These are phyloP conservation scores for Drosophila eugracilis DNA, from an alignment of 1,140 invertebrate genomes.

Conservation along the genomic window DNA sequence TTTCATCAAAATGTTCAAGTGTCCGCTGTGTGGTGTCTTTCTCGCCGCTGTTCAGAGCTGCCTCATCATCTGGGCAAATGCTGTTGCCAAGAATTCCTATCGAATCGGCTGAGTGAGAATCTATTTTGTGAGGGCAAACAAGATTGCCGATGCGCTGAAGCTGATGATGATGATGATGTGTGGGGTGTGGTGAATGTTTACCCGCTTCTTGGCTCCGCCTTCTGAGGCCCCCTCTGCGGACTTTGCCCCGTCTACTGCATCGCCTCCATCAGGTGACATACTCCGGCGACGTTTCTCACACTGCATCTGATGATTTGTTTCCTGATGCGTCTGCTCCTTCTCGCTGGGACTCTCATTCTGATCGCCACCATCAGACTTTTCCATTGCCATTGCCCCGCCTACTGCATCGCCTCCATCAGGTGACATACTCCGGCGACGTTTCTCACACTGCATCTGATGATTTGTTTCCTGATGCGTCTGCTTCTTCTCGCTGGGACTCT, in stretches of 20 bases:
- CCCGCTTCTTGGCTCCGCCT: constrained; percentile 52
- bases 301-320: not conserved
- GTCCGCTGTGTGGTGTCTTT: constrained; percentile 1
- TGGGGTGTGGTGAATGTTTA: constrained; percentile 52
- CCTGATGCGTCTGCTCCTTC: constrained; percentile 11
- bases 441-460: constrained; percentile 3
- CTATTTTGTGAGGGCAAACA: constrained; percentile 18
- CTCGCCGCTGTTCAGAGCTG: constrained; percentile 4
- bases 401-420: not conserved
- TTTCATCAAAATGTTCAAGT: constrained; percentile 5
- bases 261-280: constrained; percentile 1
- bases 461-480: not conserved
- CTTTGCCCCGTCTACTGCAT: constrained; percentile 3
- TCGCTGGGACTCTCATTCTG: constrained; percentile 21
- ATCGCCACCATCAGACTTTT: constrained; percentile 51
- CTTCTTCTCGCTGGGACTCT: constrained; percentile 18
- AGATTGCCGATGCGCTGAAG: constrained; percentile 22
- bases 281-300: constrained; percentile 33
- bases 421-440: constrained; percentile 27
- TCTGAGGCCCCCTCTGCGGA: not conserved
- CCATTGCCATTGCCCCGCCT: constrained; percentile 33
- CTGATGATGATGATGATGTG: constrained; percentile 5
- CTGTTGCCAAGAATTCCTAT: constrained; percentile 41
- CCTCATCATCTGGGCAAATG: constrained; percentile 1
- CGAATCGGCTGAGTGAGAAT: constrained; percentile 17